Conservation (phyloP, 2,888 invertebrate species). For the Tetragnatha montana region DNA sequence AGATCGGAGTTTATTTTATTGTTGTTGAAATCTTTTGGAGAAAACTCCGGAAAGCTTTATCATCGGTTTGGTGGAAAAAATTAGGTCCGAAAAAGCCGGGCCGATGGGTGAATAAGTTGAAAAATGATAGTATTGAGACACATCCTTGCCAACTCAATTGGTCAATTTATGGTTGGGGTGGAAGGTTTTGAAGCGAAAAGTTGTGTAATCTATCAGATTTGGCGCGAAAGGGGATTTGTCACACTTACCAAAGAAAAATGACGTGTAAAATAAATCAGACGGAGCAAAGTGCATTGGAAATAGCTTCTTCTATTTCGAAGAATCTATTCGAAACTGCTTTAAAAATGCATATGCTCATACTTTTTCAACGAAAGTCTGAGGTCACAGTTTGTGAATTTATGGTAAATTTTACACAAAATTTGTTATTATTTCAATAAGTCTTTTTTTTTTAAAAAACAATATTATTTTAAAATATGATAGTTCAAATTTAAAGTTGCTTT, state of each 20-base stretch:
- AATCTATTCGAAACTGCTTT: neutral
- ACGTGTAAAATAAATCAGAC: neutral
- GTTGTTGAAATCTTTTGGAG: neutral
- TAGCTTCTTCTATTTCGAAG: neutral
- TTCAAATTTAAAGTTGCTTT: too few species aligned
- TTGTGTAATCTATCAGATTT: slow-evolving; percentile 52
- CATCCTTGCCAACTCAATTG: slow-evolving; percentile 39
- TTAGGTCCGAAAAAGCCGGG: slow-evolving; percentile 15
- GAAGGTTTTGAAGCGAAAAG: slow-evolving; percentile 50
- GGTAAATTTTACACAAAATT: too few species aligned
- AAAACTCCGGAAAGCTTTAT: neutral
- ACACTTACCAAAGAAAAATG: neutral
- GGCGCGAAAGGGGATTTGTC: slow-evolving; percentile 28
- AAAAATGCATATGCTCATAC: neutral
- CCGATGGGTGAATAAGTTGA: slow-evolving; percentile 48
- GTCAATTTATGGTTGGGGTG: slow-evolving; percentile 60
- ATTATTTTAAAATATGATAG: too few species aligned
- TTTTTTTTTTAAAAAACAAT: too few species aligned
- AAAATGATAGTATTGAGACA: slow-evolving; percentile 43
- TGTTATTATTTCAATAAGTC: too few species aligned
- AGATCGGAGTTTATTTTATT: neutral
- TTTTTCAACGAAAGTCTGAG: too few species aligned
- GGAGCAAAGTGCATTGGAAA: neutral
- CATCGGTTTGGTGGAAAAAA: slow-evolving; percentile 5
- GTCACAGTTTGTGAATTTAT: too few species aligned